Base-by-base conservation (phyloP, 2,113 vertebrate genomes). In the Microcebus tavaratra region DNA sequence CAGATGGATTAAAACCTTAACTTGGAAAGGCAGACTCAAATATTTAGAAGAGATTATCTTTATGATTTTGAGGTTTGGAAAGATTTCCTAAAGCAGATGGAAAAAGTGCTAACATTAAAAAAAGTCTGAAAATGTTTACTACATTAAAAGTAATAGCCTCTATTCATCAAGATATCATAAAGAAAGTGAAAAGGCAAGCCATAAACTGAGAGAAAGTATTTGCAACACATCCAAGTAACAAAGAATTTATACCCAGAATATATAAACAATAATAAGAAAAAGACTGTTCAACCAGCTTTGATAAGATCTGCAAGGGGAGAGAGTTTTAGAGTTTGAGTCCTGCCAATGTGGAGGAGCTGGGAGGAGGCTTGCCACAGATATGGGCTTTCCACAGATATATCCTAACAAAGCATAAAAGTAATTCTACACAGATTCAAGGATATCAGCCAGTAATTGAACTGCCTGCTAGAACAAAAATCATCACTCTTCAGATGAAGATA, bases 401-500 rank as follows among this genome's bases (percentile, higher is more conserved):
- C 14, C 70, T 65, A 78, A 67, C 57, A 79, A 94, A 95, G 78
- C 31, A 55, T 55, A 57, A 92, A 88, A 78, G 34, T 55, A 93
- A 90, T 36, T 78, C 65, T 84, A 73, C 42, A 84, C 63, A 84
- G 88, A 80, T 96, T 95, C 63, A 92, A 65, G 36, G 14, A 34
- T 45, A 65, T 20, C 96, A 61, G 10, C 17, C 67, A 78, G 20
- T 59, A 57, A 92, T 27, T 57, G 45, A 85, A 80, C 70, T 65
- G 27, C 20, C 36, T 80, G 36, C 79, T 42, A 65, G 72, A 92
- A 95, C 34, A 79, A 92, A 95, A 84, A 85, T 84, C n/a, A 94
- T 50, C 55, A 79, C 61, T 83, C 34, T 94, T 79, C 45, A 72
- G 84, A 72, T 57, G 12, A 92, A 79, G 25, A 67, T 59, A 59